Percentiles rank a stretch among this genome's conserved stretches.
Evolutionary conservation across 64 coral and sea anemone species (phyloP).

Genomic region (Pachyseris speciosa): DNA sequence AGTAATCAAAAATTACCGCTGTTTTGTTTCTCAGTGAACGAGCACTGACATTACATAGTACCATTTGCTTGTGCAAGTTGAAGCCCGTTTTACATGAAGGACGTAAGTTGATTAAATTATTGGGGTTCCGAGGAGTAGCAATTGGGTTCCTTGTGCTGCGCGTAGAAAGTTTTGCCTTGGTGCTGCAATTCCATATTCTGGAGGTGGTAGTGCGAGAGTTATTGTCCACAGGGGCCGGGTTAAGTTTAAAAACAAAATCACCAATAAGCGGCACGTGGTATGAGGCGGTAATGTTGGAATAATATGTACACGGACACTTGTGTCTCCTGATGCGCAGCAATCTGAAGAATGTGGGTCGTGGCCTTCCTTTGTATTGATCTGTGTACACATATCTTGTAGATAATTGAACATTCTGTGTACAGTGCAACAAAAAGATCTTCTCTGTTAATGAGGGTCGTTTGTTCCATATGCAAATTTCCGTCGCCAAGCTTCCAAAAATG

Average conservation of each 20-base stretch:
- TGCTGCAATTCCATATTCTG: background rate
- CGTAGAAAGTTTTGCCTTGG: background rate
- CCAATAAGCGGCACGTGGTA: background rate
- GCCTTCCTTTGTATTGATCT: background rate
- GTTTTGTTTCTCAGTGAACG: too few species aligned
- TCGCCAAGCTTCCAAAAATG: too few species aligned
- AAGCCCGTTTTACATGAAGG: too few species aligned
- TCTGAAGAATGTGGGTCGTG: background rate
- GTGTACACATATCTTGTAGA: background rate
- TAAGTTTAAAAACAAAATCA: constrained; percentile 20
- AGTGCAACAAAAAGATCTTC: too few species aligned
- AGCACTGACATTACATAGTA: too few species aligned
- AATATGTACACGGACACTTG: constrained; percentile 11
- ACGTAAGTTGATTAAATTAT: too few species aligned
- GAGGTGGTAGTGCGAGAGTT: background rate
- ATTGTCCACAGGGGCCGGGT: background rate
- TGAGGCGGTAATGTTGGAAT: background rate
- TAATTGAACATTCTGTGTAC: too few species aligned
- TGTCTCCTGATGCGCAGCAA: background rate
- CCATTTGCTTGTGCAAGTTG: too few species aligned
- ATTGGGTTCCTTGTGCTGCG: too few species aligned
- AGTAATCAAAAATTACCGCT: background rate
- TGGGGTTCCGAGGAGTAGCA: too few species aligned
- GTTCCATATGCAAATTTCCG: too few species aligned
- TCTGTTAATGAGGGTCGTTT: too few species aligned